These are phyloP conservation scores for Spheniscus humboldti DNA, from an alignment of 2,797 vertebrate species.

Conservation along the genomic window DNA sequence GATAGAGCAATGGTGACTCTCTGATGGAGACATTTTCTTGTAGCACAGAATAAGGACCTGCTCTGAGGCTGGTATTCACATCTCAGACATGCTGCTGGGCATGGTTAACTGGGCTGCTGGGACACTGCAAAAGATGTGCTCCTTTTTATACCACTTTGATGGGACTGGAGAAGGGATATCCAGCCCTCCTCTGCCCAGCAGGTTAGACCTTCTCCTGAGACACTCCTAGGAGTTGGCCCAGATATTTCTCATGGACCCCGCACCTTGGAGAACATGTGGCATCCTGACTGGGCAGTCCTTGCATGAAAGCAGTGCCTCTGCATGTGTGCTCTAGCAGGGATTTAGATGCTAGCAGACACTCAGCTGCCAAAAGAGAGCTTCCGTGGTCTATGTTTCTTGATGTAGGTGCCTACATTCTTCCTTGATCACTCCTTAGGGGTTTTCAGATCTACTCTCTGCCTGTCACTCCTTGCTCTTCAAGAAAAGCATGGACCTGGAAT, in stretches of 20 bases:
- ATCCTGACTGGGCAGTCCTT: neutral
- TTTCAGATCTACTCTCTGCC: neutral
- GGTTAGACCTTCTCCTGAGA: neutral
- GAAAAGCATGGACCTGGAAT: neutral
- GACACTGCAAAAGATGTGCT: neutral
- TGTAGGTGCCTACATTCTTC: neutral
- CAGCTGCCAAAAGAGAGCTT: neutral
- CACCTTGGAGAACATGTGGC: neutral
- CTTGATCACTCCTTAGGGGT: neutral
- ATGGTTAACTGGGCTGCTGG: neutral
- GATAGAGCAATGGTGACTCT: neutral
- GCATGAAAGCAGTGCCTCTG: neutral
- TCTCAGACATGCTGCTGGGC: neutral
- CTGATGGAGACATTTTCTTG: neutral
- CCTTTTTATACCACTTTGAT: neutral
- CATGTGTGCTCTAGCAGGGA: fast-evolving
- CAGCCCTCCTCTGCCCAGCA: neutral
- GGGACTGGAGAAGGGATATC: neutral
- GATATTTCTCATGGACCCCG: neutral
- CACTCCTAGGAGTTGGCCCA: neutral
- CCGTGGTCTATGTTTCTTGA: neutral
- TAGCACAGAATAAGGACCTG: neutral
- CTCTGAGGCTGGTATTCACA: neutral
- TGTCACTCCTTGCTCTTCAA: neutral
- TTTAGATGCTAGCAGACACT: neutral